Base-by-base conservation (phyloP, 2,113 vertebrate genomes). In the Junco hyemalis region DNA sequence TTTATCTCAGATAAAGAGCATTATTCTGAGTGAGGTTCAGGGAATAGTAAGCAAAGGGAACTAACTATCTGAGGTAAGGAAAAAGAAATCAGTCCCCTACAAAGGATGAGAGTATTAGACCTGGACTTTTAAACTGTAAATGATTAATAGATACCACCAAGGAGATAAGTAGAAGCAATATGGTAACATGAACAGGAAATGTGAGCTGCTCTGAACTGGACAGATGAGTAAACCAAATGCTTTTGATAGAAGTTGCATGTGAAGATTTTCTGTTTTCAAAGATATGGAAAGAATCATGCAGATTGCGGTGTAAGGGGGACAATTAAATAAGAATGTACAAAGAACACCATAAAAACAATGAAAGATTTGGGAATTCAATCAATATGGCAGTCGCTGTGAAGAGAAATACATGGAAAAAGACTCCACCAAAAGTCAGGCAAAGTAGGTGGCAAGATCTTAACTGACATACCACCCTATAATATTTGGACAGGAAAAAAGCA, bases 401-500 rank as follows among this genome's bases (percentile, higher is more conserved):
- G 11, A 72, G 20, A 42, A 70, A 63, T 61, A 44, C 8, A 50
- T 22, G 8, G 42, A 45, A 57, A 35, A 88, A 64, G 5, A 71
- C 36, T 36, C 8, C 15, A 79, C 10, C 13, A 74, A 47, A 45
- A 2, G 8, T 54, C 14, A 70, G 33, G 11, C 5, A 72, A 64
- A 56, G 5, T 64, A 47, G 38, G 15, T 24, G 72, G 28, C 12
- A 57, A 64, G 14, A 28, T 56, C 9, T 54, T 72, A 45, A 72
- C 5, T 78, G 16, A 42, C 25, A 3, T 35, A 53, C 3, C 60
- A 36, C 8, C 2, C 4, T 57, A 10, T 45, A 84, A 38, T 36
- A 33, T 56, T 15, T 64, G 11, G 14, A 2, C 2, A 1, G 2
- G 15, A 5, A 66, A n/a, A 61, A 82, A 53, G 0, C 6, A 82